These are phyloP conservation scores for Prosopocoilus inquinatus DNA, from an alignment of 2,888 invertebrate species.

Conservation along the genomic window DNA sequence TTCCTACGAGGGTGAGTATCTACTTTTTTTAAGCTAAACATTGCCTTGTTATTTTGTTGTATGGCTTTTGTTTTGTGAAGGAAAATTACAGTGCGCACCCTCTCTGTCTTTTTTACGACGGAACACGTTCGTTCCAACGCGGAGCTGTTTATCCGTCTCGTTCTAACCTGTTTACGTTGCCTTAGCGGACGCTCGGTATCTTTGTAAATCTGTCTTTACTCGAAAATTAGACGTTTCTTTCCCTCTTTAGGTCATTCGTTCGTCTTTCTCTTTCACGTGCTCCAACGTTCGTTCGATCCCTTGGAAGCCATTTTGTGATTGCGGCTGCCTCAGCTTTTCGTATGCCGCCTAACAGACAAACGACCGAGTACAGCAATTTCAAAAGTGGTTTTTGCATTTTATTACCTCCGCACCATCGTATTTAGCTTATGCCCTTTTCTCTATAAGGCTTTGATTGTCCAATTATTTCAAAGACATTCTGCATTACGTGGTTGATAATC, in stretches of 20 bases:
- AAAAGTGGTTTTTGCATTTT: background rate
- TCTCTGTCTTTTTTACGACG: constrained; percentile 7
- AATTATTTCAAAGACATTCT: too few species aligned
- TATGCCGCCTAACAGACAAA: constrained; percentile 4
- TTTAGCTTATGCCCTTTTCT: too few species aligned
- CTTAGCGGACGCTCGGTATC: constrained; percentile 21
- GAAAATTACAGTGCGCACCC: constrained; percentile 12
- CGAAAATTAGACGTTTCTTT: constrained; percentile 17
- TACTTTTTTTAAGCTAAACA: background rate
- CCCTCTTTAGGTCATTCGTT: background rate
- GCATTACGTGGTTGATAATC: too few species aligned
- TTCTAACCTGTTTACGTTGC: constrained; percentile 11
- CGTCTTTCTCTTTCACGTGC: constrained; percentile 11
- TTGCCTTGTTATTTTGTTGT: constrained; percentile 9
- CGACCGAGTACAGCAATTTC: constrained; percentile 3
- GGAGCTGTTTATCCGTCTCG: constrained; percentile 11
- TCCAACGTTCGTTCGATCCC: constrained; percentile 21
- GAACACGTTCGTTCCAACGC: background rate
- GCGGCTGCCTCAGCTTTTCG: constrained; percentile 22
- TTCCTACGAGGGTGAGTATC: constrained; percentile 14
- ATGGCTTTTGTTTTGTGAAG: constrained; percentile 7
- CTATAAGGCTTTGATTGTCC: too few species aligned
- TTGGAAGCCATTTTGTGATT: constrained; percentile 47
- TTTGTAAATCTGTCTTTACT: constrained; percentile 23
- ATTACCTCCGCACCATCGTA: too few species aligned